phyloP scores from a whole-genome alignment of 2,888 invertebrate genomes.

The Holacanthella duospinosa region DNA sequence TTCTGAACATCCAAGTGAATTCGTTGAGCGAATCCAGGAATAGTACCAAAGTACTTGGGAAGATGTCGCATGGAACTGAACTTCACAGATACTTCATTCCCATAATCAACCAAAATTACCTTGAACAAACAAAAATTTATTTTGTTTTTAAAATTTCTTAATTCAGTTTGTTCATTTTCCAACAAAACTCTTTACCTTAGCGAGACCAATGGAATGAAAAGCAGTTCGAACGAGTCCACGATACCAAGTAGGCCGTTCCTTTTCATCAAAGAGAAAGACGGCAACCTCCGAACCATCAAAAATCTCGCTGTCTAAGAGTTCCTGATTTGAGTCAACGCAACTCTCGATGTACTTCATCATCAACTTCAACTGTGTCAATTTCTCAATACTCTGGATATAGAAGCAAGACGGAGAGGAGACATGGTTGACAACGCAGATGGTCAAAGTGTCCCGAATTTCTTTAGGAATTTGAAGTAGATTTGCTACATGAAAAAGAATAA shows the following conservation, averaged over 20 bases:
- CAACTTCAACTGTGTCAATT: neutral
- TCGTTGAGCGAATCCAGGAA: slow-evolving; percentile 16
- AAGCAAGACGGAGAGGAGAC: neutral
- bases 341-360: neutral
- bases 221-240: neutral
- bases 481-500: neutral
- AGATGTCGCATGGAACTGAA: neutral
- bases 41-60: slow-evolving; percentile 11
- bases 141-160: neutral
- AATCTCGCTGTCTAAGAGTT: neutral
- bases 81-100: slow-evolving; percentile 9
- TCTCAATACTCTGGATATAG: neutral
- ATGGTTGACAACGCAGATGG: neutral
- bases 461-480: neutral
- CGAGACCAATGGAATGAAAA: neutral
- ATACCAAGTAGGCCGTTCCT: neutral
- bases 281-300: neutral
- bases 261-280: neutral
- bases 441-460: neutral
- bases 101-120: slow-evolving; percentile 19
- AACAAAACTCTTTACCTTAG: neutral
- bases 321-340: neutral
- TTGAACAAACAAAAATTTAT: neutral
- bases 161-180: neutral
- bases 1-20: slow-evolving; percentile 14